Evolutionary conservation across 2,888 invertebrate species (phyloP).

Genomic region (Drosophila pseudotalamancana): DNA sequence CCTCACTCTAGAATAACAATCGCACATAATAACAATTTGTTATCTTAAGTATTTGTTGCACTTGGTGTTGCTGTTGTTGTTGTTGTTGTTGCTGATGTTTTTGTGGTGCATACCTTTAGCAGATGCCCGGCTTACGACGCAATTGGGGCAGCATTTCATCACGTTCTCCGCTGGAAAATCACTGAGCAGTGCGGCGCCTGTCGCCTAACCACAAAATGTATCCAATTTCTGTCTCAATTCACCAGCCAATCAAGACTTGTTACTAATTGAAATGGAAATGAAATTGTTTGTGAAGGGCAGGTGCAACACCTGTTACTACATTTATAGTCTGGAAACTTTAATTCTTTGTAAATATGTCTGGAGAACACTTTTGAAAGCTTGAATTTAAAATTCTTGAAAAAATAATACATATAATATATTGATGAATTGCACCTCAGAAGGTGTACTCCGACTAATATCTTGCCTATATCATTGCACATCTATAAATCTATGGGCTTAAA

Average conservation of each 20-base stretch:
- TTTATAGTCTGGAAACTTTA: not conserved
- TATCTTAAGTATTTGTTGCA: conserved; percentile 36
- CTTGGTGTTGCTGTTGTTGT: conserved; percentile 1
- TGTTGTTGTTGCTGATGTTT: conserved; percentile 1
- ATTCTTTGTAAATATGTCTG: not conserved
- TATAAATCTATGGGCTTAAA: conserved; percentile 1
- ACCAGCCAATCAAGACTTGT: conserved; percentile 45
- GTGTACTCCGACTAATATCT: too few relatives aligned
- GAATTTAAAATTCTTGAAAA: too few relatives aligned
- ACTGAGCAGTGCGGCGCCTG: conserved; percentile 62
- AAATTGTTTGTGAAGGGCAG: conserved; percentile 10
- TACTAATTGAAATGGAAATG: conserved; percentile 45
- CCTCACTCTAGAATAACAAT: conserved; percentile 27
- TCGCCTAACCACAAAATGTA: conserved; percentile 32
- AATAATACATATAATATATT: too few relatives aligned
- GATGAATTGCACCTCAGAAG: too few relatives aligned
- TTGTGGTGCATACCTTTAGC: conserved; percentile 14
- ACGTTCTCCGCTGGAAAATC: conserved; percentile 46
- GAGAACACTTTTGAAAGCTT: not conserved
- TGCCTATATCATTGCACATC: too few relatives aligned
- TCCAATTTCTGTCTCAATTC: conserved; percentile 54
- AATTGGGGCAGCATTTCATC: conserved; percentile 42
- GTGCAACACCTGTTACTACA: conserved; percentile 14
- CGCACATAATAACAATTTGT: conserved; percentile 37
- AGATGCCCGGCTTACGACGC: conserved; percentile 45